phyloP scores from a whole-genome alignment of 35 echinoderm and acorn worm genomes.

The Heliocidaris erythrogramma region DNA sequence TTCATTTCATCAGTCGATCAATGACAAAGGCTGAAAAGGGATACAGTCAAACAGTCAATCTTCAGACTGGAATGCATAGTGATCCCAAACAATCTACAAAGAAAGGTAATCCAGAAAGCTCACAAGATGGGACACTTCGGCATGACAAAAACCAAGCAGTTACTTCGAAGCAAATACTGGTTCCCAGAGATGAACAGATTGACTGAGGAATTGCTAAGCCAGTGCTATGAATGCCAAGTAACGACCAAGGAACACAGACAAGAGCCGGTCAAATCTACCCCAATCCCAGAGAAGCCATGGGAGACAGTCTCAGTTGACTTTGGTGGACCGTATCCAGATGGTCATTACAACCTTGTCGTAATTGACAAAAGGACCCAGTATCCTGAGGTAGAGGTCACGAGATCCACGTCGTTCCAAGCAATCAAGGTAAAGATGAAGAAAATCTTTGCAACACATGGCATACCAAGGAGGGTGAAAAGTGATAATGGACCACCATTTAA shows the following conservation, averaged over 20 bases:
- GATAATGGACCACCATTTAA: no score
- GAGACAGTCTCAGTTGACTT: conserved; percentile 64
- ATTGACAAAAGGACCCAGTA: conserved; percentile 66
- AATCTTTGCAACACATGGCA: neutral
- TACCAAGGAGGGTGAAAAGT: no score
- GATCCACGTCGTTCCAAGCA: neutral
- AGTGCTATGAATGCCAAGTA: conserved; percentile 58
- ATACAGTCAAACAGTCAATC: conserved; percentile 76
- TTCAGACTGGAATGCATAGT: conserved; percentile 52
- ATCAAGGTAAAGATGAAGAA: conserved; percentile 23
- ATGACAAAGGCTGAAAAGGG: conserved; percentile 64
- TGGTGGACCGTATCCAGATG: conserved; percentile 73
- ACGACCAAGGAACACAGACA: conserved; percentile 59
- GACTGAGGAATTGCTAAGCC: conserved; percentile 44
- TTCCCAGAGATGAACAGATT: conserved; percentile 53
- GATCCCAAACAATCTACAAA: conserved; percentile 54
- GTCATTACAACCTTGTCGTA: conserved; percentile 75
- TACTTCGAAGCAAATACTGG: conserved; percentile 62
- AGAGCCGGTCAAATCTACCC: conserved; percentile 65
- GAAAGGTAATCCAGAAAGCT: conserved; percentile 60
- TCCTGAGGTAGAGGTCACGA: conserved; percentile 53
- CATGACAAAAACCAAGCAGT: neutral
- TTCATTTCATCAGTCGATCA: conserved; percentile 55
- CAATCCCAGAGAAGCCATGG: conserved; percentile 66
- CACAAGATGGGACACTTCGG: conserved; percentile 70